Base-by-base conservation (phyloP, 2,797 vertebrate species). In the Paguma larvata region DNA sequence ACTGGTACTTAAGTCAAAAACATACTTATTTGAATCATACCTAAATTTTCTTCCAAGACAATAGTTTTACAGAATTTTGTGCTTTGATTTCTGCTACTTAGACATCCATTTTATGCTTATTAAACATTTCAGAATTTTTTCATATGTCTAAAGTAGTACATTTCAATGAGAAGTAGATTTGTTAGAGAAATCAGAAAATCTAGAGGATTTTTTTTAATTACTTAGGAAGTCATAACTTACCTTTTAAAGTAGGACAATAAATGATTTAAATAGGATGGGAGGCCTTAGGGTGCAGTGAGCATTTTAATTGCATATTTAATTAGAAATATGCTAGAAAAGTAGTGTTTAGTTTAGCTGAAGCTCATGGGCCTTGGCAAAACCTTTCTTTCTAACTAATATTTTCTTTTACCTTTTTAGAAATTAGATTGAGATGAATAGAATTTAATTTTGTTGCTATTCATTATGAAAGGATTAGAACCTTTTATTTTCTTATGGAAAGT, bases 271-370 rank as follows among this genome's bases (percentile, higher is more conserved):
- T 78, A 97, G 75, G 51, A 96, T 97, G 82, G 62, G 84, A 98
- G 97, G 97, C 97, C 98, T 98, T 95, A 89, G 95, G 98, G 98
- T 95, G 67, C 83, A 96, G 92, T 94, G 98, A 98, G 98, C 96
- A 97, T 98, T 98, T 98, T 98, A 98, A 99, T 98, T 98, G 98
- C 96, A 97, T 98, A 98, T 98, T 98, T 98, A 99, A 99, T 98
- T 99, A 98, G 97, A 98, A 98, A 97, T 98, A 95, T 97, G 95
- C 15, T 94, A 85, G 94, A 97, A 95, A 97, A 44, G 32, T 98
- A 16, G 53, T 96, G 85, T 97, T 98, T 97, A 95, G 97, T 94
- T 97, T 98, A 98, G 94, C 78, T 97, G 97, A 98, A 98, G 78
- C 97, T 98, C 97, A 93, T 92, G 94, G 94, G 95, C 95, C 89